Conservation (phyloP, 2,888 invertebrate genomes). For the Zygothrica quintamaculata region DNA sequence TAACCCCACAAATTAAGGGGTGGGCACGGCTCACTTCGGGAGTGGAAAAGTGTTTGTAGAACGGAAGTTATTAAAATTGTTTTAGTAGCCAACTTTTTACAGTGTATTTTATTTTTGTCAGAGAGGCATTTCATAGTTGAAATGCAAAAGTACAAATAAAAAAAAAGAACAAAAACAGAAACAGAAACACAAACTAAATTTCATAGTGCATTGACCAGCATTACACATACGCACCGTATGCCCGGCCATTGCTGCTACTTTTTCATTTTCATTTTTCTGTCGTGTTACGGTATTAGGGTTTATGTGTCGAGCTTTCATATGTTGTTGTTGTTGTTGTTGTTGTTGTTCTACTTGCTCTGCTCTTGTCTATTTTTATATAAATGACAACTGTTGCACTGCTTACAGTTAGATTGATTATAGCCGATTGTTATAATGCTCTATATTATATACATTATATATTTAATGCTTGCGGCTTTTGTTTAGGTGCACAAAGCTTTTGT, state of each 20-base stretch:
- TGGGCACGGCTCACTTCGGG: background rate
- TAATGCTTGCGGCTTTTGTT: too few relatives aligned
- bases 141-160: too few relatives aligned
- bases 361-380: slow-evolving; percentile 19
- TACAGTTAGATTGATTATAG: slow-evolving; percentile 2
- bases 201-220: slow-evolving; percentile 61
- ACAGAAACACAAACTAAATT: too few relatives aligned
- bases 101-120: slow-evolving; percentile 10
- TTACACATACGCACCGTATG: slow-evolving; percentile 67
- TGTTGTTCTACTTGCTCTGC: too few relatives aligned
- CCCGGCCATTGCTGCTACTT: slow-evolving; percentile 19
- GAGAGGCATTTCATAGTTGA: slow-evolving; percentile 2
- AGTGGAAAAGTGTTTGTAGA: slow-evolving; percentile 73
- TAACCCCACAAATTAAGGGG: background rate
- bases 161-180: too few relatives aligned
- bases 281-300: slow-evolving; percentile 63
- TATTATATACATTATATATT: background rate
- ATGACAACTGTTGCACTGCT: slow-evolving; percentile 67
- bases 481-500: too few relatives aligned
- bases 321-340: too few relatives aligned
- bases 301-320: slow-evolving; percentile 61
- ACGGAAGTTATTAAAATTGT: slow-evolving; percentile 78
- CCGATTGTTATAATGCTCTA: slow-evolving; percentile 16
- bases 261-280: background rate
- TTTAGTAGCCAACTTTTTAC: slow-evolving; percentile 42